Base-by-base conservation (phyloP, 1,140 invertebrate genomes). In the Drosophila simulans region DNA sequence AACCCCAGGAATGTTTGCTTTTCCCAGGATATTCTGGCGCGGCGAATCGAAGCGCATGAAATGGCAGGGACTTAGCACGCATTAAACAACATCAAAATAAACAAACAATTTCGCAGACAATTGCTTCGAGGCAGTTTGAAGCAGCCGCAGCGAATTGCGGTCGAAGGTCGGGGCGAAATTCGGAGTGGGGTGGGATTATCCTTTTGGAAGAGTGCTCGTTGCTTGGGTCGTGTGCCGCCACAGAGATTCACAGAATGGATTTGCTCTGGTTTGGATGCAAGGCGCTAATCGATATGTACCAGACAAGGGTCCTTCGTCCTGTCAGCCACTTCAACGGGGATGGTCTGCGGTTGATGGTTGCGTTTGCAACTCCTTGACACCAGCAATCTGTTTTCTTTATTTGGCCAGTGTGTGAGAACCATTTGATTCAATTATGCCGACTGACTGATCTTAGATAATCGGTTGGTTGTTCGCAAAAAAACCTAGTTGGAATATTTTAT, bases 71-170 rank as follows among this genome's bases (percentile, higher is more conserved):
- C 78, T 89, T 89, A 71, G 60, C 68, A 65, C 80, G 85, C 84
- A 89, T 89, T 90, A 90, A 77, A 69, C 81, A 89, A 77, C 84
- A 89, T 89, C 84, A 90, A 90, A 89, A 90, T 63, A 89, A 89
- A 89, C 80, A 89, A 89, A 90, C 77, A 80, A 80, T 90, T 89
- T 89, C 52, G 81, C 84, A 89, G 85, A 89, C 84, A 90, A 89
- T 89, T 89, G 84, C 62, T 77, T 49, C 42, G 71, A 82, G 68
- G 66, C 70, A 71, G 49, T 78, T 71, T 20, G 55, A 42, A 83
- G 20, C 63, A 80, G 76, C 68, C 63, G 51, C 66, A 89, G 11
- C 63, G 63, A 89, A 89, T 89, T 83, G 79, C 15, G 83, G 62
- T 88, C 45, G 57, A 51, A 48, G 46, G 52, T 20, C 42, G 55